Conservation (phyloP, 2,113 vertebrate species). For the Tamias sibiricus region DNA sequence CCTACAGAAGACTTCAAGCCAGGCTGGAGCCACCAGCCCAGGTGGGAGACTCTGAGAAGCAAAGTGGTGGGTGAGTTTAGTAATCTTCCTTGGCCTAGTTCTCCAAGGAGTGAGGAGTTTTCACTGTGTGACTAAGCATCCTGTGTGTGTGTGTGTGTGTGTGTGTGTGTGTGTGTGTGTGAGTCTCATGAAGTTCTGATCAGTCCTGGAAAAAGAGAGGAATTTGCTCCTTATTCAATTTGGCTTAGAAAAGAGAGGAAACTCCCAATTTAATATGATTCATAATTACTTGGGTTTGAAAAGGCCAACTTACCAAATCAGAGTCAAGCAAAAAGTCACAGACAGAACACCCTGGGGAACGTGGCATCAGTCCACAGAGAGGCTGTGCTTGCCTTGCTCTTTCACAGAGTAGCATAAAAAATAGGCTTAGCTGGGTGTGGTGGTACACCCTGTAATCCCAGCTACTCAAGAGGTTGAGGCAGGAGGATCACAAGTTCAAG, state of each 20-base stretch:
- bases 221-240: background rate
- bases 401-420: background rate
- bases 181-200: background rate
- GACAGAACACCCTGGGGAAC: background rate
- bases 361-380: background rate
- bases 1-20: background rate
- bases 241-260: conserved; percentile 15
- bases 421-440: background rate
- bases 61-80: background rate
- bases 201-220: background rate
- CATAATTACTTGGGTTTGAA: background rate
- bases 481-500: background rate
- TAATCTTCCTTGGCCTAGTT: background rate
- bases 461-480: background rate
- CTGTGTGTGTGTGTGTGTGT: background rate
- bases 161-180: background rate
- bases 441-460: no score
- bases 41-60: background rate
- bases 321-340: background rate
- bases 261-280: background rate
- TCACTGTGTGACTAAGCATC: background rate
- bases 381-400: background rate
- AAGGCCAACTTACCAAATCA: background rate
- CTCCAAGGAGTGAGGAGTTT: background rate
- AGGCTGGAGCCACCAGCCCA: background rate